Evolutionary conservation across 2,113 vertebrate species (phyloP), one percentile per base, ranked within the genome.

Genomic region (Burhinus oedicnemus): DNA sequence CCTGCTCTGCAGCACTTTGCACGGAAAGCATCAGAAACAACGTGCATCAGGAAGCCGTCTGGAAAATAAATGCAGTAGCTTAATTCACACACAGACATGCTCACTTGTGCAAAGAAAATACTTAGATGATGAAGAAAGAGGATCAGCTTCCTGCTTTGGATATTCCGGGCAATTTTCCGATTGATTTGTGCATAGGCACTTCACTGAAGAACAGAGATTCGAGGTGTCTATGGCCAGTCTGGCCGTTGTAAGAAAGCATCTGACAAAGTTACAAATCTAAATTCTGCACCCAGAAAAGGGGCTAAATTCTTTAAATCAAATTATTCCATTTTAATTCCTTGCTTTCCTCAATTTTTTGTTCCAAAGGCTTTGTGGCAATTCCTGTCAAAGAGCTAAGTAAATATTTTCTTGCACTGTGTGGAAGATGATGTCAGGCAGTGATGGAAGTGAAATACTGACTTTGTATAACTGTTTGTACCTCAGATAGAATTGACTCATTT

Each of bases 401-500:
- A 89, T 91, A 85, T 95, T 96, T 97, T 83, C 78, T 72, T 77
- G 93, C 34, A 14, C 54, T 9, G 14, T 30, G 74, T 42, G 76
- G 81, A 76, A 86, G 94, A 74, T 94, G 96, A 95, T 90, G 91
- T 94, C 94, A 94, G 95, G 60, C 89, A 52, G 55, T 6, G 81
- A 87, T 77, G 87, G 89, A 32, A 95, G 75, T 64, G 89, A 93
- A 91, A 83, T 27, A 90, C 32, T 74, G 62, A 55, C 64, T 82
- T 93, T 82, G 69, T 84, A 44, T 27, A 70, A 45, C n/a, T 86
- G 79, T 94, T 90, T 94, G 93, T 76, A 54, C 61, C 69, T 68
- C 78, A 57, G 61, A 54, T 91, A n/a, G 81, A 93, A 93, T 42
- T 88, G 80, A 76, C 80, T 92, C 68, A 89, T 78, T 96, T 92